Percentiles rank a stretch among this genome's conserved stretches.
These are phyloP conservation scores for Hypsopygia costalis DNA, from an alignment of 2,888 invertebrate species.

Conservation along the genomic window DNA sequence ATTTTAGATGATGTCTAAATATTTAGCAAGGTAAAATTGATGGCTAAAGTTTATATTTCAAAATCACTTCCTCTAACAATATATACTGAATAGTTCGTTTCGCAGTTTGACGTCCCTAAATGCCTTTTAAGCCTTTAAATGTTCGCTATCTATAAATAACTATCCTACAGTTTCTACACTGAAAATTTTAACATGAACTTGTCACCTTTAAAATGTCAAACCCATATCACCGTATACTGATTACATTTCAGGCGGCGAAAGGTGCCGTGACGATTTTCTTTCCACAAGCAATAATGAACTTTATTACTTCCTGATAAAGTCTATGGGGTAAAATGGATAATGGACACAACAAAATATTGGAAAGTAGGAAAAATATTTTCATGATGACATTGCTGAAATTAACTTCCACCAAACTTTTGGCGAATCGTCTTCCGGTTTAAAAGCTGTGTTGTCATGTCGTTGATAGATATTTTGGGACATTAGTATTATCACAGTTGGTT, in stretches of 20 bases:
- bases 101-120: neutral
- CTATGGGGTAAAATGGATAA: neutral
- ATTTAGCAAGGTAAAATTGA: too few species aligned
- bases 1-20: too few species aligned
- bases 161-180: neutral
- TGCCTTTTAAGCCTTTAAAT: neutral
- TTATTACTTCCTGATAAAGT: neutral
- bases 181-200: conserved; percentile 5
- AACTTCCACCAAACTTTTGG: neutral
- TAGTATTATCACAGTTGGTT: too few species aligned
- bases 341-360: neutral
- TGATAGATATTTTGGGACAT: too few species aligned
- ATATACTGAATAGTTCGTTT: too few species aligned
- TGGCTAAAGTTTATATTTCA: too few species aligned
- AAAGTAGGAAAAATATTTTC: conserved; percentile 1
- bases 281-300: neutral
- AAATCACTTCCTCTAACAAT: too few species aligned
- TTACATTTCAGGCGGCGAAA: neutral
- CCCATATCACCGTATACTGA: conserved; percentile 7
- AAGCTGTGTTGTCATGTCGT: too few species aligned
- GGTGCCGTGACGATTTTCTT: neutral
- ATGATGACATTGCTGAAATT: conserved; percentile 3
- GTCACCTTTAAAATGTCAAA: conserved; percentile 11
- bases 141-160: neutral
- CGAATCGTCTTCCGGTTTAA: conserved; percentile 6